Evolutionary conservation across 1,140 invertebrate species (phyloP).

Genomic region (Papilio dardanus): DNA sequence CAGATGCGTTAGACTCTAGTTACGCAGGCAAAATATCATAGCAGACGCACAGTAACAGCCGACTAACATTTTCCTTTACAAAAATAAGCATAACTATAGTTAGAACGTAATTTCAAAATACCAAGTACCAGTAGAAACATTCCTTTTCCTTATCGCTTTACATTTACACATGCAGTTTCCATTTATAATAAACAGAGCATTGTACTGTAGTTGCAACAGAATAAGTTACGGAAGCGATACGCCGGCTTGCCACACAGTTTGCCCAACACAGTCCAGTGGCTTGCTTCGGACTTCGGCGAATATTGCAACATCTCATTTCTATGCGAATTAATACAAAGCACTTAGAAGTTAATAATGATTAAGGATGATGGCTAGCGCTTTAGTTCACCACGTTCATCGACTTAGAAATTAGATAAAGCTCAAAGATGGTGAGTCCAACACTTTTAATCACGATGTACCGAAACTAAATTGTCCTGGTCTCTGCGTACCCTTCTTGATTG

Average conservation of each 20-base stretch:
- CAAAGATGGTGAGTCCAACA: too few species aligned
- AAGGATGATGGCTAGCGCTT: not conserved
- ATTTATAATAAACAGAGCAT: constrained; percentile 44
- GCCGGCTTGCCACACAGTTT: constrained; percentile 41
- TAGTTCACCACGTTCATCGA: too few species aligned
- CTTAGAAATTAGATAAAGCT: too few species aligned
- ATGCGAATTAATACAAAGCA: not conserved
- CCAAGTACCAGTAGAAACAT: constrained; percentile 6
- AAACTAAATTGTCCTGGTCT: too few species aligned
- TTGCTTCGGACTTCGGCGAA: constrained; percentile 35
- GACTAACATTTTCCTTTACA: too few species aligned
- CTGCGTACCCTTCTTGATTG: too few species aligned
- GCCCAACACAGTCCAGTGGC: constrained; percentile 43
- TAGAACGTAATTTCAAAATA: not conserved
- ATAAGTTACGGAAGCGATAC: constrained; percentile 51
- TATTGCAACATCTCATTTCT: constrained; percentile 1
- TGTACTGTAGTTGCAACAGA: constrained; percentile 40
- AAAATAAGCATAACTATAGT: too few species aligned
- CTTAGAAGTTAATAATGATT: not conserved
- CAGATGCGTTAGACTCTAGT: not conserved
- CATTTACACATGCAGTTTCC: constrained; percentile 33
- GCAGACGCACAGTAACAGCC: too few species aligned
- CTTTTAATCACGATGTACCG: too few species aligned
- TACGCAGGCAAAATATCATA: not conserved
- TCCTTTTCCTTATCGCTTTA: constrained; percentile 36